Conservation (phyloP, 2,888 invertebrate genomes). For the Sericinus montela region DNA sequence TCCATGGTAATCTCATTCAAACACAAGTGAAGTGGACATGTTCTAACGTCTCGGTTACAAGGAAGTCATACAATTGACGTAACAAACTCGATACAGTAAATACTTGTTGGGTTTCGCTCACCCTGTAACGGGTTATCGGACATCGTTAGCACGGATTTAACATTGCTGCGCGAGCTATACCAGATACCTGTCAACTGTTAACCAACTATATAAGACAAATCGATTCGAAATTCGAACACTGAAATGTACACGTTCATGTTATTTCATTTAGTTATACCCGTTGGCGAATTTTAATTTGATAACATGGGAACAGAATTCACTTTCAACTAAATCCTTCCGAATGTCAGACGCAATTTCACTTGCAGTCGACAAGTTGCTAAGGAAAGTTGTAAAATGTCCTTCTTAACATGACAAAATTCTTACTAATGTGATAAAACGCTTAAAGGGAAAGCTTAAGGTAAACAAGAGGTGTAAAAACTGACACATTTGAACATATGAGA, state of each 20-base stretch:
- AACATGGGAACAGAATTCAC: too few species aligned
- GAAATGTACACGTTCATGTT: too few species aligned
- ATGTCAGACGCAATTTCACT: neutral
- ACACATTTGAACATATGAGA: neutral
- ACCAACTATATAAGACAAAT: too few species aligned
- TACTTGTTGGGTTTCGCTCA: slow-evolving; percentile 2
- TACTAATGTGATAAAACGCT: neutral
- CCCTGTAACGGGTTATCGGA: slow-evolving; percentile 2
- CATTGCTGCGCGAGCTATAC: too few species aligned
- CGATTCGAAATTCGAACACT: too few species aligned
- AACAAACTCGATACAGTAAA: neutral
- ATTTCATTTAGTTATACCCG: too few species aligned
- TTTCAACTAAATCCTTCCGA: too few species aligned
- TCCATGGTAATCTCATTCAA: too few species aligned
- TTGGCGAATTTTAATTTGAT: too few species aligned
- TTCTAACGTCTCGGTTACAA: neutral
- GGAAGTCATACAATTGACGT: slow-evolving; percentile 11
- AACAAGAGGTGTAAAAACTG: neutral
- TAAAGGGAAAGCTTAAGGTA: neutral
- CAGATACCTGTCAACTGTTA: too few species aligned
- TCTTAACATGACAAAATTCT: neutral
- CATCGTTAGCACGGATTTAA: neutral
- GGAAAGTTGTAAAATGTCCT: neutral
- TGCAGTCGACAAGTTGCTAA: neutral
- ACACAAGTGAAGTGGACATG: too few species aligned